Percentiles rank a stretch among this genome's conserved stretches.
Evolutionary conservation across 2,888 invertebrate genomes (phyloP).

Genomic region (Caenorhabditis drosophilae): DNA sequence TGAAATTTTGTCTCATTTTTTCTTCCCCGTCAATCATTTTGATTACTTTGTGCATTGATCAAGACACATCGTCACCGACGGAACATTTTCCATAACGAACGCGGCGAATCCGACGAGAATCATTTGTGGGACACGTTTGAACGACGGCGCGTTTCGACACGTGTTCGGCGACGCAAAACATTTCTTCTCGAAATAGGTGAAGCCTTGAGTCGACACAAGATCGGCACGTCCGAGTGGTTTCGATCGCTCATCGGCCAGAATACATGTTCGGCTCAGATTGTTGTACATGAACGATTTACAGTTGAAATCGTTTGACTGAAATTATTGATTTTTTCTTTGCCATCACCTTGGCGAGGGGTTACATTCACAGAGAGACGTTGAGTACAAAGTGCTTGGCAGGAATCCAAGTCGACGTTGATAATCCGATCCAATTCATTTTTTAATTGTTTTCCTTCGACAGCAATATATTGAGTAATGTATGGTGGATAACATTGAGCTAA

Average conservation of each 20-base stretch:
- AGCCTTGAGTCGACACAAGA: constrained; percentile 56
- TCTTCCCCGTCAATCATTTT: not conserved
- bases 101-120: constrained; percentile 69
- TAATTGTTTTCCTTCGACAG: constrained; percentile 64
- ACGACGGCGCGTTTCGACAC: constrained; percentile 67
- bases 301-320: constrained; percentile 66
- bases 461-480: constrained; percentile 68
- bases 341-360: not conserved
- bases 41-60: constrained; percentile 67
- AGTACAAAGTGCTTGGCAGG: constrained; percentile 66
- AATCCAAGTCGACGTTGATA: constrained; percentile 60
- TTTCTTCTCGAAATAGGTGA: constrained; percentile 69
- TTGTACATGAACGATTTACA: constrained; percentile 70
- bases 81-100: constrained; percentile 69
- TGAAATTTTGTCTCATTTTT: constrained; percentile 17
- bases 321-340: not conserved
- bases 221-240: constrained; percentile 65
- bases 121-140: constrained; percentile 68
- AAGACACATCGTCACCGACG: constrained; percentile 68
- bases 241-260: constrained; percentile 67
- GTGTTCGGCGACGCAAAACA: constrained; percentile 68
- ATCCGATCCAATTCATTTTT: constrained; percentile 64
- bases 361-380: constrained; percentile 62
- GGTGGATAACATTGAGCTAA: constrained; percentile 68
- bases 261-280: constrained; percentile 60